Evolutionary conservation across 2,888 invertebrate genomes (phyloP), one percentile per base, ranked within the genome.

Genomic region (Conus canariensis): DNA sequence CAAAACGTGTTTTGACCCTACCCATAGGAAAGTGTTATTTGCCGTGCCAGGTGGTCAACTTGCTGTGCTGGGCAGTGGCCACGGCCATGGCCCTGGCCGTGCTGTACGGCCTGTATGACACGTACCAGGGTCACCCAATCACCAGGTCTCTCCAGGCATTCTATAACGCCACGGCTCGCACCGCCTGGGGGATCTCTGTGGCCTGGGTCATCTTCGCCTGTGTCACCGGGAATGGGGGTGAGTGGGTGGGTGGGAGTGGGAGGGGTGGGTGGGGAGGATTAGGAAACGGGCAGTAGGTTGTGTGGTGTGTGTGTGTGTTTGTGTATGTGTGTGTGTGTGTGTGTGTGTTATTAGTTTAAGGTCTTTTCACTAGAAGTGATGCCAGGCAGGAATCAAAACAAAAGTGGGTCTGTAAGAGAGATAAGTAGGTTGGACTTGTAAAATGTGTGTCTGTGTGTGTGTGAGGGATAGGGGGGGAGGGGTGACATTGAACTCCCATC

Each of bases 141-240:
- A 14, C 74, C 19, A 64, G 58, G 70, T 30, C 89, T 3, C 92
- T 94, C 12, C 92, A 94, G 9, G 95, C 96, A 14, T 90, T 96
- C 10, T 97, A 97, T 92, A 94, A 97, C 77, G 95, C 96, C 9
- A 93, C 96, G 67, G 95, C 96, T 80, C 94, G 97, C 91, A 96
- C 97, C 19, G 95, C 96, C 25, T 97, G 97, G 97, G 96, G 96
- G 1, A 88, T 96, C 5, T 96, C 96, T 5, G 92, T 97, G 14
- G 95, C 95, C 67, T 97, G 97, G 97, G 96, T 97, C 10, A 96
- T 97, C 85, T 96, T 97, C 93, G 96, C 97, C 83, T 97, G 97
- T 92, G 95, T 96, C 59, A 95, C 96, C 88, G 97, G 97, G 56
- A 96, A 96, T 93, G 97, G 97, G 94, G 96, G 96, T 96, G 93